These are phyloP conservation scores for Synergus gifuensis DNA, from an alignment of 2,888 invertebrate species.

Conservation along the genomic window DNA sequence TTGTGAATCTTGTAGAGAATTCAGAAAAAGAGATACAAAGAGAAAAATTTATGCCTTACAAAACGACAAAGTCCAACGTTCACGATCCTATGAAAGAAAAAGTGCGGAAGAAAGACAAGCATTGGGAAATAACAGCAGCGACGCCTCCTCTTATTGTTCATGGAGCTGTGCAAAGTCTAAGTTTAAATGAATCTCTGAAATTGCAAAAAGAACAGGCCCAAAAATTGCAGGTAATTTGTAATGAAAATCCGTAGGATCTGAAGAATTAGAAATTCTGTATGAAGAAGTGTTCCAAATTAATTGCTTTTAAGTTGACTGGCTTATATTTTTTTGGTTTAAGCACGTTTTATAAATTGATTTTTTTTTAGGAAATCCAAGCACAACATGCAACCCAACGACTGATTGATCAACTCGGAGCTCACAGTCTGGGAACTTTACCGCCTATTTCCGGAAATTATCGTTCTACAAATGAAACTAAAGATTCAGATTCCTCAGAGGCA, in stretches of 20 bases:
- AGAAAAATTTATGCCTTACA: conserved; percentile 80
- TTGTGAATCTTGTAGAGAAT: conserved; percentile 79
- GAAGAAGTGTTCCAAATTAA: too few species aligned
- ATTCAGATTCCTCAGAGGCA: conserved; percentile 58
- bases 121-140: conserved; percentile 83
- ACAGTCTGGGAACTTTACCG: conserved; percentile 76
- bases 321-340: neutral
- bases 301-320: neutral
- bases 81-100: conserved; percentile 81
- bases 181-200: conserved; percentile 80
- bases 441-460: conserved; percentile 76
- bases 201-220: conserved; percentile 79
- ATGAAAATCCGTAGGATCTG: neutral
- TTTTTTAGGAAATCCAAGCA: conserved; percentile 78
- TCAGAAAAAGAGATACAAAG: conserved; percentile 61
- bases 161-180: conserved; percentile 79
- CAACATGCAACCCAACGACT: conserved; percentile 81
- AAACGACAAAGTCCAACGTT: conserved; percentile 80
- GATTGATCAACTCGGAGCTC: conserved; percentile 75
- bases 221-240: conserved; percentile 69
- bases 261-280: too few species aligned
- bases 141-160: conserved; percentile 82
- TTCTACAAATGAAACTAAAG: conserved; percentile 70
- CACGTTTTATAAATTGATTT: conserved; percentile 2
- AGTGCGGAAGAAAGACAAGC: conserved; percentile 78